phyloP scores from a whole-genome alignment of 2,113 vertebrate species.

The Furnarius figulus region DNA sequence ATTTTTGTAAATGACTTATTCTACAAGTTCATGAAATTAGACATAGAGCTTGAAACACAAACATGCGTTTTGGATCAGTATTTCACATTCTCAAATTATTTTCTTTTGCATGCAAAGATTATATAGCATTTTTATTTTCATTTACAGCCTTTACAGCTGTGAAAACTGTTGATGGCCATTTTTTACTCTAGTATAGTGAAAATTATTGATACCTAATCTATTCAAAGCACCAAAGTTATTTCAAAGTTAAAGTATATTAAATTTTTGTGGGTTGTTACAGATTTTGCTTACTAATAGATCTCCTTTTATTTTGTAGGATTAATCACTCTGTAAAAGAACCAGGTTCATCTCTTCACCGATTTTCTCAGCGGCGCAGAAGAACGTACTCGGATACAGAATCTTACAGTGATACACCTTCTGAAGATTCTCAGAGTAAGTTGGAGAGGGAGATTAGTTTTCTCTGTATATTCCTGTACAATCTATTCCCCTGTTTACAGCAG shows the following conservation, averaged over 20 bases:
- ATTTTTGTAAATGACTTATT: not conserved
- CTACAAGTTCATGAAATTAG: not conserved
- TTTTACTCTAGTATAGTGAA: not conserved
- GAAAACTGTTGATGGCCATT: not conserved
- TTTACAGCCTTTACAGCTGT: not conserved
- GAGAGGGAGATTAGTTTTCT: not conserved
- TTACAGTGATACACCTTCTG: conserved; percentile 68
- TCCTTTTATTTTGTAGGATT: conserved; percentile 64
- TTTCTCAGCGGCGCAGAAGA: conserved; percentile 76
- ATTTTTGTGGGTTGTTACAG: not conserved
- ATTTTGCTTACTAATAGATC: not conserved
- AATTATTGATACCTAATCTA: not conserved
- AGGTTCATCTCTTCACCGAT: conserved; percentile 65
- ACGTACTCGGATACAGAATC: conserved; percentile 83
- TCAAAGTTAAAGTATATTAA: not conserved
- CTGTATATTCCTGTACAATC: not conserved
- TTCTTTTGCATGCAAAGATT: not conserved
- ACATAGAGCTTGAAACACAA: not conserved
- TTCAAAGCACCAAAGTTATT: not conserved
- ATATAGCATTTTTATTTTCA: not conserved
- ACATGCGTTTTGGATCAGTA: not conserved
- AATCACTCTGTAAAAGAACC: conserved; percentile 74
- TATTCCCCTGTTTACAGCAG: not conserved
- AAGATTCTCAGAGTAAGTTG: conserved; percentile 83
- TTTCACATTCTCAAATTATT: not conserved